Base-by-base conservation (phyloP, 2,888 invertebrate genomes). In the Plagiodera versicolora region DNA sequence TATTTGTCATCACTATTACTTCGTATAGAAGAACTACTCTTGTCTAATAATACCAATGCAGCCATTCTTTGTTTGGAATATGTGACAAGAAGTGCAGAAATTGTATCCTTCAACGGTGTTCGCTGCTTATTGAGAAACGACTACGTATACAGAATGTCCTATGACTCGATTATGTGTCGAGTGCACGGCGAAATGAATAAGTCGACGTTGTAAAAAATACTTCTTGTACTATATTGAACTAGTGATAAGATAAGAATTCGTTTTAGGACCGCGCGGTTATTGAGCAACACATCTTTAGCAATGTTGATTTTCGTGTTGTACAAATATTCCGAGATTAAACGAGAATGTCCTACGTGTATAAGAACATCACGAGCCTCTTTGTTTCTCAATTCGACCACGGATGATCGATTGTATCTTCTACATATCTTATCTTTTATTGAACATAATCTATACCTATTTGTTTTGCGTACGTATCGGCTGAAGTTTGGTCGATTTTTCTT, bases 141-240 rank as follows among this genome's bases (percentile, higher is more conserved):
- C n/a, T n/a, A n/a, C n/a, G n/a, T n/a, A n/a, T n/a, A n/a, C n/a
- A n/a, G n/a, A n/a, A n/a, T n/a, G n/a, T n/a, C n/a, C n/a, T n/a
- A n/a, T n/a, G n/a, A n/a, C n/a, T n/a, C n/a, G n/a, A n/a, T n/a
- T n/a, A n/a, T n/a, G n/a, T n/a, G n/a, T n/a, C n/a, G n/a, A n/a
- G n/a, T n/a, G n/a, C n/a, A n/a, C n/a, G n/a, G n/a, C n/a, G n/a
- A n/a, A n/a, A n/a, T n/a, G n/a, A n/a, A n/a, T n/a, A n/a, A n/a
- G n/a, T n/a, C n/a, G n/a, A n/a, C n/a, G n/a, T n/a, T n/a, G n/a
- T n/a, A n/a, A n/a, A n/a, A 56, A 57, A 65, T 49, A 60, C 64
- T 72, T 72, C 72, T 72, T 72, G 68, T n/a, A n/a, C n/a, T 71
- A 65, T 68, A 71, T 72, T 71, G 69, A 70, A 66, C 67, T 67